These are phyloP conservation scores for Drosophila vallismaia DNA, from an alignment of 2,888 invertebrate genomes.

Conservation along the genomic window DNA sequence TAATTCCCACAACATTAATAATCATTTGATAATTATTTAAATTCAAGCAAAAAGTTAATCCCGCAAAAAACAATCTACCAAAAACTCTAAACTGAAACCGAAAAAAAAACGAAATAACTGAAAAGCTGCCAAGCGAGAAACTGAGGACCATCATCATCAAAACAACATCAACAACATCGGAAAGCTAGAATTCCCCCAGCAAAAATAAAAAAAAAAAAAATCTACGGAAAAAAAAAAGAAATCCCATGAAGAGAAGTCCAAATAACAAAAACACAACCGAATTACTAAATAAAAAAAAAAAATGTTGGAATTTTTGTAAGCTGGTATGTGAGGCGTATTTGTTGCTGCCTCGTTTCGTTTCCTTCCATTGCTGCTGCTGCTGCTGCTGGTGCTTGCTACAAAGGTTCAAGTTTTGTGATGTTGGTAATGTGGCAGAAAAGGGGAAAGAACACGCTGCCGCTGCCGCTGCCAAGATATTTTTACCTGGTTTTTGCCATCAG, in stretches of 20 bases:
- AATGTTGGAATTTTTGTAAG: conserved; percentile 45
- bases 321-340: conserved; percentile 41
- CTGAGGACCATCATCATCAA: conserved; percentile 29
- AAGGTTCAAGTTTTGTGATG: conserved; percentile 37
- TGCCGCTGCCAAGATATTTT: conserved; percentile 48
- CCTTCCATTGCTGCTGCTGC: neutral
- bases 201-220: neutral
- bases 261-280: conserved; percentile 26
- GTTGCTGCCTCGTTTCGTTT: conserved; percentile 29
- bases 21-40: conserved; percentile 35
- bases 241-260: conserved; percentile 28
- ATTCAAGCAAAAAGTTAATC: conserved; percentile 33
- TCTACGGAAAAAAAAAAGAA: conserved; percentile 12
- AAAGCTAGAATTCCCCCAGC: conserved; percentile 36
- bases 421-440: conserved; percentile 11
- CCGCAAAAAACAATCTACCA: conserved; percentile 18
- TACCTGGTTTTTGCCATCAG: conserved; percentile 89
- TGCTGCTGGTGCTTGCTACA: conserved; percentile 8
- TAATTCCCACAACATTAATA: conserved; percentile 24
- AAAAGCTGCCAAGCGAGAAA: conserved; percentile 34
- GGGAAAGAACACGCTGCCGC: conserved; percentile 41
- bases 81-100: conserved; percentile 11
- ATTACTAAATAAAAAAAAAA: conserved; percentile 32
- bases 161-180: conserved; percentile 29
- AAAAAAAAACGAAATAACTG: conserved; percentile 4